Conservation (phyloP, 2,888 invertebrate species). For the Embidobia sp. region DNA sequence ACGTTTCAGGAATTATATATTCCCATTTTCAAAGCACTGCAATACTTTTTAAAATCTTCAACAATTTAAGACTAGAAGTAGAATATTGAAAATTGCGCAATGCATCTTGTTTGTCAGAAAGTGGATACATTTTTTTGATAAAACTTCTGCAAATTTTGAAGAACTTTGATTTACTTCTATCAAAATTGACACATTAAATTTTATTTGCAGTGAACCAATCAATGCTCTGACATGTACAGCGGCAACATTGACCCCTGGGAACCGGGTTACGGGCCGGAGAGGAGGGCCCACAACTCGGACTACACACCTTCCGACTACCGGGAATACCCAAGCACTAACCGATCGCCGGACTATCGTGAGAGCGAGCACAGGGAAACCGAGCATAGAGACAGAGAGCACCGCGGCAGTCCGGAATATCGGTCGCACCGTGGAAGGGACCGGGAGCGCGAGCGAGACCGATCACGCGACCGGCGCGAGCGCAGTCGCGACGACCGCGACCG, state of each 20-base stretch:
- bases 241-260: constrained; percentile 80
- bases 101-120: no score
- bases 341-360: constrained; percentile 75
- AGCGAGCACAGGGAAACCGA: constrained; percentile 50
- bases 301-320: constrained; percentile 72
- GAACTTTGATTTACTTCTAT: no score
- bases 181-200: no score
- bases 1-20: no score
- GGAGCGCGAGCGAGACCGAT: constrained; percentile 77
- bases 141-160: no score
- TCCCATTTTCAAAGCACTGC: no score
- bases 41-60: no score
- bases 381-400: constrained; percentile 58
- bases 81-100: no score
- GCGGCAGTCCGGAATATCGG: constrained; percentile 74
- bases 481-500: constrained; percentile 77
- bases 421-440: constrained; percentile 75
- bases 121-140: no score
- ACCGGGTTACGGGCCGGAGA: constrained; percentile 78
- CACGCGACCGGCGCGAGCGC: constrained; percentile 76
- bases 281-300: constrained; percentile 71
- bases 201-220: background rate
- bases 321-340: constrained; percentile 72
- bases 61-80: no score
- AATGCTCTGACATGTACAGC: constrained; percentile 72